Percentiles rank a stretch among this genome's conserved stretches.
Evolutionary conservation across 2,797 vertebrate species (phyloP).

Genomic region (Ptychadena robeensis): DNA sequence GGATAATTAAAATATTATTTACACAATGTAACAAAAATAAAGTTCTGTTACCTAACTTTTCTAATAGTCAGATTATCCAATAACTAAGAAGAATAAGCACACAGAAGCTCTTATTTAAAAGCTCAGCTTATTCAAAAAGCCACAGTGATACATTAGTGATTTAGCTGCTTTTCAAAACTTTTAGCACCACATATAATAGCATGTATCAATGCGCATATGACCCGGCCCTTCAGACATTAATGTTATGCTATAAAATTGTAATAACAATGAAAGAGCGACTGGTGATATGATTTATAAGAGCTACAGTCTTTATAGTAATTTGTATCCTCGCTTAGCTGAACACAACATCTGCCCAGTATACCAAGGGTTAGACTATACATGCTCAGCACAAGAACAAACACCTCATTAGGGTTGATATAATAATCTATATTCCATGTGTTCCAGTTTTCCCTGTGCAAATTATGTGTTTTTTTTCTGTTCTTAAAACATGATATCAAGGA

Average conservation of each 20-base stretch:
- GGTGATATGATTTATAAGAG: background rate
- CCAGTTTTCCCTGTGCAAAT: background rate
- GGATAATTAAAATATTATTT: too few species aligned
- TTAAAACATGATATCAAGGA: too few species aligned
- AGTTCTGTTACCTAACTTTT: too few species aligned
- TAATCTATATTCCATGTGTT: background rate
- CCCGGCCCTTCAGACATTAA: background rate
- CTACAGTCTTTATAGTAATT: background rate
- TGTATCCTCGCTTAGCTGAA: background rate
- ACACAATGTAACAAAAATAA: too few species aligned
- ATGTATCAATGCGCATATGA: background rate
- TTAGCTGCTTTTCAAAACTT: background rate
- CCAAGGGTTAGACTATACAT: too few species aligned
- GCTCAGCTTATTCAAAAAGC: too few species aligned
- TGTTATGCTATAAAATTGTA: background rate
- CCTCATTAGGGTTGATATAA: background rate
- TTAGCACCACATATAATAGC: background rate
- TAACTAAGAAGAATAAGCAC: too few species aligned
- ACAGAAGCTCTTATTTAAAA: too few species aligned
- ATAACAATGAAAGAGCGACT: background rate
- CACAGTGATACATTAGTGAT: too few species aligned
- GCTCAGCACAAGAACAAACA: background rate
- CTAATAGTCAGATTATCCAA: too few species aligned
- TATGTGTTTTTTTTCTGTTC: too few species aligned
- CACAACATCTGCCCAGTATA: too few species aligned